phyloP scores from a whole-genome alignment of 1,140 invertebrate genomes.

The Aphaenogaster floridana region DNA sequence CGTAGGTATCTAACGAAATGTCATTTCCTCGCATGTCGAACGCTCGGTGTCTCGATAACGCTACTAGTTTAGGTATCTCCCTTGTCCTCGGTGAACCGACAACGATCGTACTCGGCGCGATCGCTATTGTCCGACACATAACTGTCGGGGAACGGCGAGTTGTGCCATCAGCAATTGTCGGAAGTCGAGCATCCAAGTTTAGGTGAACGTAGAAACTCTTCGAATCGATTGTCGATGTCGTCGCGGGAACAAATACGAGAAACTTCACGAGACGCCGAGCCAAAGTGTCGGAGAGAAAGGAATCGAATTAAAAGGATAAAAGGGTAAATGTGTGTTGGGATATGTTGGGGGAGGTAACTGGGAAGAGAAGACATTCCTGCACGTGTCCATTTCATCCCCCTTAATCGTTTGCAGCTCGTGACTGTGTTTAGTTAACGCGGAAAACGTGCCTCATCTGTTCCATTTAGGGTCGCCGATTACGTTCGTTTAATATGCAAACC shows the following conservation, averaged over 20 bases:
- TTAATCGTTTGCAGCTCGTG: conserved; percentile 24
- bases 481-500: conserved; percentile 75
- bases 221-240: conserved; percentile 43
- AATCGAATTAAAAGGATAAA: conserved; percentile 71
- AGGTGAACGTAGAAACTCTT: conserved; percentile 29
- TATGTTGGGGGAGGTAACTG: neutral
- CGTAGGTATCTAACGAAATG: conserved; percentile 13
- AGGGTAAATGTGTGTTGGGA: neutral
- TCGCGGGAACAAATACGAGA: conserved; percentile 60
- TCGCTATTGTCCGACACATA: conserved; percentile 64
- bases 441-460: conserved; percentile 70
- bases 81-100: conserved; percentile 44
- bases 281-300: conserved; percentile 54
- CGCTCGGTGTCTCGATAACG: conserved; percentile 63
- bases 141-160: conserved; percentile 5
- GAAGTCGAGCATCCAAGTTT: conserved; percentile 43
- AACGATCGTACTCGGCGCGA: conserved; percentile 49
- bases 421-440: conserved; percentile 69
- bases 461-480: conserved; percentile 54
- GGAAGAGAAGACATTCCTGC: neutral
- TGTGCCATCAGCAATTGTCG: conserved; percentile 43
- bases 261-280: conserved; percentile 30
- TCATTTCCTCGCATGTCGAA: conserved; percentile 45
- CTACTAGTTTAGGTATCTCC: conserved; percentile 43
- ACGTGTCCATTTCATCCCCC: neutral